phyloP scores from a whole-genome alignment of 2,113 vertebrate species.

The Gnathonemus echidnorhynchus region DNA sequence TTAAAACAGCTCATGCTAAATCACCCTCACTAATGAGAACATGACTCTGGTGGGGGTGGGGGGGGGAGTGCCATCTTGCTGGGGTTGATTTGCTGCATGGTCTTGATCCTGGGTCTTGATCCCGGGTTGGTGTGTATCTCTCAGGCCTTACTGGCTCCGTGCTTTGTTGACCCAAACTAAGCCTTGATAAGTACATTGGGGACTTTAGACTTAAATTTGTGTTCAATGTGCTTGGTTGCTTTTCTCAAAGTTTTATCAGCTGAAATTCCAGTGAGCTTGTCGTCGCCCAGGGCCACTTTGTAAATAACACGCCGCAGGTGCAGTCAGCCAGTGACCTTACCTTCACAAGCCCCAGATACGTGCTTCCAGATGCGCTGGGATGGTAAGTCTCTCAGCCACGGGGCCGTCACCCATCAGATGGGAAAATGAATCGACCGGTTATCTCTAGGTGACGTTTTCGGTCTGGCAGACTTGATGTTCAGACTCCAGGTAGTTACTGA shows the following conservation, averaged over 20 bases:
- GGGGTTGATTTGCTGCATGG: background rate
- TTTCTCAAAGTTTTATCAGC: background rate
- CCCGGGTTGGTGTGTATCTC: background rate
- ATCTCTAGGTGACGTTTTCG: background rate
- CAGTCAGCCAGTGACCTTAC: background rate
- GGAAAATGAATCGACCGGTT: background rate
- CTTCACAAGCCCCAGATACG: background rate
- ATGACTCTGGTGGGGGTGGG: background rate
- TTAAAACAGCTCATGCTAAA: background rate
- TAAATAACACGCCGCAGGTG: background rate
- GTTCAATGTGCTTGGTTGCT: background rate
- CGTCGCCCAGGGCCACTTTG: background rate
- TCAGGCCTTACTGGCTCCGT: background rate
- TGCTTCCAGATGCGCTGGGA: background rate
- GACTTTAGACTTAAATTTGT: background rate
- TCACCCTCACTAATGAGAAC: background rate
- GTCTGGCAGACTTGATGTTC: background rate
- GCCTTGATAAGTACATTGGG: background rate
- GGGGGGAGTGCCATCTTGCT: background rate
- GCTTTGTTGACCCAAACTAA: background rate
- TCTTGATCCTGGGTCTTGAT: background rate
- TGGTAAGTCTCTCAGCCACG: background rate
- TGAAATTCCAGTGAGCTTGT: background rate
- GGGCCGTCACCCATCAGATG: background rate
- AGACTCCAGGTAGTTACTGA: background rate